phyloP scores from a whole-genome alignment of 2,113 vertebrate genomes.

The Turnix velox region DNA sequence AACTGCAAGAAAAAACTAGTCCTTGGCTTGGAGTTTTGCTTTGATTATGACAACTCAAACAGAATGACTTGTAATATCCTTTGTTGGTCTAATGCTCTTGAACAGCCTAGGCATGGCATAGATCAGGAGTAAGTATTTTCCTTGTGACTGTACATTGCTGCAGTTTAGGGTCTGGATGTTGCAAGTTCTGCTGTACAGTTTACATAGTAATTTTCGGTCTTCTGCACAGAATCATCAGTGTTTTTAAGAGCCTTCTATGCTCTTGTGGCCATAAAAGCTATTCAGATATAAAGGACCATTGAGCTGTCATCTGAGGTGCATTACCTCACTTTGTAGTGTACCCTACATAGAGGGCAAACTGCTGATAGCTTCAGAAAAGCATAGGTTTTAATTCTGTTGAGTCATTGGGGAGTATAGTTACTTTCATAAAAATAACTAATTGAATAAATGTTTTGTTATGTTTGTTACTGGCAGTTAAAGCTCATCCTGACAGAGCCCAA shows the following conservation, averaged over 20 bases:
- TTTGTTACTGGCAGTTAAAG: not conserved
- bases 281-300: not conserved
- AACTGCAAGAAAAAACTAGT: not conserved
- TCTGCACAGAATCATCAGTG: not conserved
- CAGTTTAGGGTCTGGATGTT: not conserved
- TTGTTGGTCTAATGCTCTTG: not conserved
- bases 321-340: not conserved
- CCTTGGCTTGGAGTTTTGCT: not conserved
- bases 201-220: not conserved
- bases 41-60: not conserved
- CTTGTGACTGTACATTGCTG: not conserved
- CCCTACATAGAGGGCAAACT: not conserved
- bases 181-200: not conserved
- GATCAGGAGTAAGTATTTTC: not conserved
- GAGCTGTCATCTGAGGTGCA: not conserved
- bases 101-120: not conserved
- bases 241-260: not conserved
- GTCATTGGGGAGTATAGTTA: not conserved
- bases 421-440: not conserved
- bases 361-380: not conserved
- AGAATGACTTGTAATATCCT: not conserved
- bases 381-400: not conserved
- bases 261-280: not conserved
- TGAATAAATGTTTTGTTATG: not conserved
- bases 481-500: not conserved